Base-by-base conservation (phyloP, 2,113 vertebrate species). In the Trematocara zebra region DNA sequence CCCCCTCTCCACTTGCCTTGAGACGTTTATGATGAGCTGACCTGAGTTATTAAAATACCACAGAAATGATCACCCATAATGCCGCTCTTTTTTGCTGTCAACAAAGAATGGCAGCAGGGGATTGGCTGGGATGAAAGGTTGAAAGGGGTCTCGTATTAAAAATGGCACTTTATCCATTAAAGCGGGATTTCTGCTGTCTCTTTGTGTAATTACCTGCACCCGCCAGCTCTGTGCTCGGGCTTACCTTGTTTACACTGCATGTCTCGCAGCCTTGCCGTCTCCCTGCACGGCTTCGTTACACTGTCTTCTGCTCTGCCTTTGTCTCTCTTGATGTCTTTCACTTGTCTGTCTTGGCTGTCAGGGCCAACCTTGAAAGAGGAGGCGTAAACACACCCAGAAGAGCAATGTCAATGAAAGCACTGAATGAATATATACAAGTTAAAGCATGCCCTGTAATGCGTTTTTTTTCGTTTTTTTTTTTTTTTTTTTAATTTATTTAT, bases 241-340 rank as follows among this genome's bases (percentile, higher is more conserved):
- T 96, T 94, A 97, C 96, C 96, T 96, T 96, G 96, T 95, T 95
- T 96, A 95, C 93, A 94, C 91, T 92, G 95, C 87, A 56, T 51
- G 91, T 94, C 94, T 94, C 57, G 88, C 89, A 93, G 92, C 57
- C 94, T 87, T 37, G 89, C 90, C 91, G 92, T 94, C 93, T 96
- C 95, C 89, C 91, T 86, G 91, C 90, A 59, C 92, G 90, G 90
- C 93, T 93, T 95, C 85, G 91, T 83, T 80, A 90, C 91, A 89
- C 92, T 88, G 91, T 89, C 94, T 90, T 95, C 95, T 82, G 83
- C 88, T 83, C 92, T 90, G 87, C 91, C 88, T 94, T 95, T 96
- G 92, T 93, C 94, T 96, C 91, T 94, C 91, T 85, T 93, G 87
- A 88, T 84, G 88, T 94, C 93, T 94, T 92, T 94, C 90, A 91